Evolutionary conservation across 1,140 invertebrate genomes (phyloP), one percentile per base, ranked within the genome.

Genomic region (Drosophila murphyi): DNA sequence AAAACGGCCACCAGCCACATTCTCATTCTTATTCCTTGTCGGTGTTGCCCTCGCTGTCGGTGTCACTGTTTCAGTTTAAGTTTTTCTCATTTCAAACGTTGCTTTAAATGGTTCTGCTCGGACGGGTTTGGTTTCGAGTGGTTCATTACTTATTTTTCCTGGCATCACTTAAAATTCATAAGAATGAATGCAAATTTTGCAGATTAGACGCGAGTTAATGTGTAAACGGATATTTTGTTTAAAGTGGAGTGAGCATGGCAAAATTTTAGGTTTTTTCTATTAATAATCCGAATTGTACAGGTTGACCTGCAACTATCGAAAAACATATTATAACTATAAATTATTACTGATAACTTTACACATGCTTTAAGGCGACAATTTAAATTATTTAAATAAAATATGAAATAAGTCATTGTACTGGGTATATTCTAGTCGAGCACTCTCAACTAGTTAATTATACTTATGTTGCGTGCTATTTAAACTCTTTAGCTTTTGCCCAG

Each of bases 1-100:
- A 74, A 74, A 74, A 61, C 54, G 64, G 64, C 32, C 50, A 60
- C 28, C 71, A 59, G 45, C 8, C 31, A 65, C 32, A 20, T 35
- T 69, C 29, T 28, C 55, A 37, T 43, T 43, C 52, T 63, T 31
- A 47, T 61, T 52, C 8, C 3, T 29, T 29, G 39, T 70, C 43
- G 10, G 28, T 48, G 43, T 68, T 34, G 28, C 50, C 39, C 39
- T 55, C 43, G 10, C 34, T 48, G 43, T 68, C 41, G 28, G 41
- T 48, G 47, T 55, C 43, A 56, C 47, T 35, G 47, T 52, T 43
- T 43, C 37, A 52, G 54, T 50, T 57, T 29, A 29, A 39, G 45
- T 72, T 57, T n/a, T 41, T 41, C 39, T 72, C 32, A 50, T 62
- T 52, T 29, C 31, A 20, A 48, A 5, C 41, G 29, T 28, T 29